Base-by-base conservation (phyloP, 2,113 vertebrate genomes). In the Oryzias curvinotus region DNA sequence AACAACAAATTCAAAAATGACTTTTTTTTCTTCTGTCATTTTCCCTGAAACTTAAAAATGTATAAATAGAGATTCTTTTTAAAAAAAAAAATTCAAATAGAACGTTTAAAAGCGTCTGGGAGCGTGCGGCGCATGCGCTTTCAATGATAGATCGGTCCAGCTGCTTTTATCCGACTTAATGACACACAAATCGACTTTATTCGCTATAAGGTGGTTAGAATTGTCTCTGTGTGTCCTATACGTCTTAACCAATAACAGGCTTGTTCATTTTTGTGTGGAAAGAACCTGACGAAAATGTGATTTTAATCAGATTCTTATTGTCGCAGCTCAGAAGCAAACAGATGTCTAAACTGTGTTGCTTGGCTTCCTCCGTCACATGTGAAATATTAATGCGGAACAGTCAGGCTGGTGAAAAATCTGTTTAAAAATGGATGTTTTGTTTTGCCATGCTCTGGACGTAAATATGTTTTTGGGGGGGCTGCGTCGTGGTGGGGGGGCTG, bases 91-190 rank as follows among this genome's bases (percentile, higher is more conserved):
- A 36, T 8, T 36, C 36, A 36, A 36, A 10, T 12, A 12, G 36
- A 36, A 12, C 2, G 2, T 12, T 36, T 10, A 36, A 36, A 36
- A 36, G 0, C 30, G 7, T 36, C 36, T 10, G 12, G 8, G 36
- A 28, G n/a, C 23, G 45, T 51, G 25, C 41, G 28, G 43, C 52
- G 51, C 68, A 61, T 44, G 64, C 28, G n/a, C 67, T 64, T 78
- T 91, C 59, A 87, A 86, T 86, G 80, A 91, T 85, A 88, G 72
- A 86, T 81, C 62, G 43, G 25, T 71, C 81, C 89, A 90, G 86
- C 90, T 92, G 89, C 81, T 77, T 75, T 23, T 54, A 36, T 36
- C 10, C 10, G 36, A 36, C 36, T 36, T 36, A 12, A 2, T 12
- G 36, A 36, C 8, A 13, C 10, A 36, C 12, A 12, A 36, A 3